Percentiles rank a stretch among this genome's conserved stretches.
Evolutionary conservation across 30 jellyfish, hydroid and myxozoan genomes (phyloP).

Genomic region (Phacellophora camtschatica): DNA sequence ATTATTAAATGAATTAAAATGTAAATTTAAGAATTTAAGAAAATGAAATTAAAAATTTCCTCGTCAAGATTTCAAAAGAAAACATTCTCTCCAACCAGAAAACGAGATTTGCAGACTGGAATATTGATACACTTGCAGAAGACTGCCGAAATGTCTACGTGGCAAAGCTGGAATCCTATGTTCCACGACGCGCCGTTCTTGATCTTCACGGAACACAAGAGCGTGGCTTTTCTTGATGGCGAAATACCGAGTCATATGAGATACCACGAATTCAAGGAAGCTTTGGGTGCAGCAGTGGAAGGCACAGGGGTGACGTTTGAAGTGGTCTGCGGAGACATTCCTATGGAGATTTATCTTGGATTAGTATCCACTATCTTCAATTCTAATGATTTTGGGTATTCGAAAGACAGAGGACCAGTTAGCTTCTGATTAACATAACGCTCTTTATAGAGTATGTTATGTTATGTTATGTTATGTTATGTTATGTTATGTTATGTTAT

Average conservation of each 20-base stretch:
- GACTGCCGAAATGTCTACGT: constrained; percentile 34
- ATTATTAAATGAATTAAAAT: too few species aligned
- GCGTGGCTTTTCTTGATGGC: constrained; percentile 63
- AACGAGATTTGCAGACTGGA: constrained; percentile 77
- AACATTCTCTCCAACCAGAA: constrained; percentile 15
- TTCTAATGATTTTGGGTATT: constrained; percentile 77
- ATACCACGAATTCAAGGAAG: constrained; percentile 77
- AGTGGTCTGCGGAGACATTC: constrained; percentile 64
- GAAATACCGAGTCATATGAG: constrained; percentile 62
- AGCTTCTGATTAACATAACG: constrained; percentile 59
- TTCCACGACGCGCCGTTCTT: constrained; percentile 58
- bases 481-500: too few species aligned
- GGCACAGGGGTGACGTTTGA: constrained; percentile 76
- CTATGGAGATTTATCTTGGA: constrained; percentile 80
- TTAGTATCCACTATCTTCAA: constrained; percentile 63
- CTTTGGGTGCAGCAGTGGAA: constrained; percentile 61
- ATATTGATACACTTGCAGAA: constrained; percentile 73
- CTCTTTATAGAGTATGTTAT: too few species aligned
- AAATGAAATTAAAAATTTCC: background rate
- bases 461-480: too few species aligned
- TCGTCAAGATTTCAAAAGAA: background rate
- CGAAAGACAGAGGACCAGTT: constrained; percentile 82
- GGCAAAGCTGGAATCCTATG: constrained; percentile 90
- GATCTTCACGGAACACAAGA: constrained; percentile 85
- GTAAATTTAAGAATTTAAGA: too few species aligned